phyloP scores from a whole-genome alignment of 2,888 invertebrate species.

The Harpalus rubripes region DNA sequence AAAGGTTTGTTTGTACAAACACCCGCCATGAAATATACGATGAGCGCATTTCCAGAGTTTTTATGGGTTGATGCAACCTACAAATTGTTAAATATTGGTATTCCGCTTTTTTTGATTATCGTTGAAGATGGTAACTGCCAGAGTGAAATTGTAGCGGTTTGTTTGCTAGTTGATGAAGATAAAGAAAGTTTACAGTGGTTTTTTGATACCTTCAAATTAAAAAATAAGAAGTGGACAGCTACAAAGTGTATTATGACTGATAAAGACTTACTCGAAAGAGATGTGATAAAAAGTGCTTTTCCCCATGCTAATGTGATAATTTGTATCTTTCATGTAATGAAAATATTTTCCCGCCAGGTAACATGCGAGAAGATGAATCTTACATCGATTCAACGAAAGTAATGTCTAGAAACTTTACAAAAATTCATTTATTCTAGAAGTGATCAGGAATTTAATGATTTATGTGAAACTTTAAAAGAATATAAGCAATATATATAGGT shows the following conservation, averaged over 20 bases:
- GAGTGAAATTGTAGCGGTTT: too few relatives aligned
- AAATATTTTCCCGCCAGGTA: too few relatives aligned
- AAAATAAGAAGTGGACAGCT: too few relatives aligned
- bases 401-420: background rate
- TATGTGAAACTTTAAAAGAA: background rate
- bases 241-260: too few relatives aligned
- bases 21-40: background rate
- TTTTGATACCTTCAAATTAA: too few relatives aligned
- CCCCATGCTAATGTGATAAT: too few relatives aligned
- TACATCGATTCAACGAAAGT: background rate
- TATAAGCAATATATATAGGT: background rate
- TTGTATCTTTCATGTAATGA: too few relatives aligned
- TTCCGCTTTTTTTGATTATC: too few relatives aligned
- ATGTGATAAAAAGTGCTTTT: too few relatives aligned
- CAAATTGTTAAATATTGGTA: background rate
- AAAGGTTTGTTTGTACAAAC: background rate
- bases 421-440: background rate
- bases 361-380: conserved; percentile 36
- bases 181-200: too few relatives aligned
- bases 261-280: too few relatives aligned
- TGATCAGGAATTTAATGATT: background rate
- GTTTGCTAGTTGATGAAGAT: too few relatives aligned
- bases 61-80: background rate
- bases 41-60: background rate
- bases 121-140: background rate